phyloP scores from a whole-genome alignment of 2,113 vertebrate species.

The Percopsis transmontana region DNA sequence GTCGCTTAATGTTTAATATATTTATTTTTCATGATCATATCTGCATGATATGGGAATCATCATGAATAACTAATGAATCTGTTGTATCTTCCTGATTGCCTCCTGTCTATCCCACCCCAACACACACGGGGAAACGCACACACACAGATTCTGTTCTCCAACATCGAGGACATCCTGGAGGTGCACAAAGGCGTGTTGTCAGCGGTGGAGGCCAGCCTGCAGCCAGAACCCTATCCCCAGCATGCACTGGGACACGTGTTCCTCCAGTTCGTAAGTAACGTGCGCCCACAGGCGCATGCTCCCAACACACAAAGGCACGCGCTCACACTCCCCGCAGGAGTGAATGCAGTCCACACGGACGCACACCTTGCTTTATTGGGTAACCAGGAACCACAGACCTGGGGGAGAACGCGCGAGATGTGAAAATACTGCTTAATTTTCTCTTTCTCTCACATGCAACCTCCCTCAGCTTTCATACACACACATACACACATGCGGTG shows the following conservation, averaged over 20 bases:
- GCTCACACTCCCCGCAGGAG: not conserved
- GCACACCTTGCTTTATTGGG: slow-evolving; percentile 39
- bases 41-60: too few relatives aligned
- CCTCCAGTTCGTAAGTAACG: slow-evolving; percentile 92
- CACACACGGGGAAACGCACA: too few relatives aligned
- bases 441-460: slow-evolving; percentile 37
- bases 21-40: too few relatives aligned
- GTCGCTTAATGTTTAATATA: too few relatives aligned
- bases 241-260: slow-evolving; percentile 94
- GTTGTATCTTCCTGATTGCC: not conserved
- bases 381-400: slow-evolving; percentile 49
- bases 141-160: slow-evolving; percentile 94
- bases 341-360: too few relatives aligned
- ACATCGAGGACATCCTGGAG: slow-evolving; percentile 95
- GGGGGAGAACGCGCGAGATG: slow-evolving; percentile 46
- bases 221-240: slow-evolving; percentile 92
- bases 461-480: not conserved
- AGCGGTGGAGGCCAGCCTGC: slow-evolving; percentile 86
- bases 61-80: too few relatives aligned
- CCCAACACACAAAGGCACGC: slow-evolving; percentile 3
- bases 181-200: slow-evolving; percentile 91
- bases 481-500: slow-evolving; percentile 4
- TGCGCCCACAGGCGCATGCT: slow-evolving; percentile 4
- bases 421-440: slow-evolving; percentile 58
- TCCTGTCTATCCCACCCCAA: slow-evolving; percentile 28